Evolutionary conservation across 2,888 invertebrate genomes (phyloP), one percentile per base, ranked within the genome.

Genomic region (Pinctada fucata): DNA sequence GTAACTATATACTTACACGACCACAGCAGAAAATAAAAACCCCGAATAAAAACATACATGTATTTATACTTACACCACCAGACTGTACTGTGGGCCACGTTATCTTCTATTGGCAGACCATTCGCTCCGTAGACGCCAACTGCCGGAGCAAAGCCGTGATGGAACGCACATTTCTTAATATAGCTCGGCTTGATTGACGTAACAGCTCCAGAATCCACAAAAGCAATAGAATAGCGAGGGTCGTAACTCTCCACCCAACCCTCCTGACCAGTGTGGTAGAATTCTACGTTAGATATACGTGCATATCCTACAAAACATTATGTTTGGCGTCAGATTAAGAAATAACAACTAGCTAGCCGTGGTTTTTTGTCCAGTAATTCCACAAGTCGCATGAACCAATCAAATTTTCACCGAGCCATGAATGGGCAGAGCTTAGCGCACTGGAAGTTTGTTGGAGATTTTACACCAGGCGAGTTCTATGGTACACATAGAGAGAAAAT

Each of bases 201-300:
- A 2, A 85, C 86, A 4, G 85, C 83, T n/a, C 88, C 88, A 5
- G 86, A 80, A 71, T 89, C 88, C 10, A 89, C 80, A 67, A 84
- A 90, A 3, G 89, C 83, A 65, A 91, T 71, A 3, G 89, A 87
- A 80, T 85, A 90, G 31, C 90, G 81, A 1, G 90, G 87, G 75
- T 91, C 91, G 66, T 88, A 89, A 4, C 82, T 78, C 13, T 85
- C 86, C 0, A 82, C 85, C 69, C 82, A 90, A 0, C 90, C 90
- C 78, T 89, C 88, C 73, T 91, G 91, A 6, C 90, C 91, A 63
- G 87, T 87, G 74, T 87, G 86, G 75, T 84, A 84, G 75, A 91
- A 91, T 79, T 91, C 90, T 1, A 88, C 88, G 81, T 91, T 86
- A 4, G 86, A 84, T 8, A 91, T 67, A 72, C 90, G 75, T 4